Conservation (phyloP, 2,113 vertebrate genomes). For the Deroptyus accipitrinus region DNA sequence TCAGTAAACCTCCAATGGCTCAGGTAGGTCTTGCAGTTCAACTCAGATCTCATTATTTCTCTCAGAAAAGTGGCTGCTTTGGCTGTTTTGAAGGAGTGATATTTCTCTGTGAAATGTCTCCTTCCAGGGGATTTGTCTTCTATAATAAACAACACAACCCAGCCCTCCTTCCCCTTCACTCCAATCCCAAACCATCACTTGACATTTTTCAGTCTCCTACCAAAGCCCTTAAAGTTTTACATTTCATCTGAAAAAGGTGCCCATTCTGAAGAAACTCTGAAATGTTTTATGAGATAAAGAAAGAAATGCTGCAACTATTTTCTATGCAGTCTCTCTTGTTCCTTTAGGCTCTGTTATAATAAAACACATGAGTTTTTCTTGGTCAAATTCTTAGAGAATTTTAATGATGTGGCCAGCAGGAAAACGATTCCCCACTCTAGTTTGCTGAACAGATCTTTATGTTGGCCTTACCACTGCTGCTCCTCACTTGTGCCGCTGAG, state of each 20-base stretch:
- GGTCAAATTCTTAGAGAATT: not conserved
- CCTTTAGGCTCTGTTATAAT: not conserved
- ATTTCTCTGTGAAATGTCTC: slow-evolving; percentile 23
- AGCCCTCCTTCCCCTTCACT: not conserved
- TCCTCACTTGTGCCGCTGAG: not conserved
- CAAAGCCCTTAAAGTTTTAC: not conserved
- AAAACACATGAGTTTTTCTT: not conserved
- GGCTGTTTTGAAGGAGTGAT: not conserved
- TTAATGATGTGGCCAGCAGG: not conserved
- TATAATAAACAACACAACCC: not conserved
- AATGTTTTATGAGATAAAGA: not conserved
- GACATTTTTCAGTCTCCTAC: not conserved
- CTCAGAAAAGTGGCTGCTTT: not conserved
- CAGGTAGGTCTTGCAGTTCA: not conserved
- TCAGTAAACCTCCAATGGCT: not conserved
- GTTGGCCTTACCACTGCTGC: rapidly evolving
- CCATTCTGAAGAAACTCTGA: not conserved
- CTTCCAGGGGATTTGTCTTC: slow-evolving; percentile 32
- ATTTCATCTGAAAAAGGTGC: not conserved
- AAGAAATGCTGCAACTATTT: rapidly evolving
- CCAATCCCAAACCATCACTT: not conserved
- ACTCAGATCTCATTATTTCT: not conserved
- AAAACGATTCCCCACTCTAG: not conserved
- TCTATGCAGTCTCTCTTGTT: rapidly evolving
- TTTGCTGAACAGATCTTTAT: not conserved